phyloP scores from a whole-genome alignment of 2,888 invertebrate genomes.

The Metallyticus violacea region DNA sequence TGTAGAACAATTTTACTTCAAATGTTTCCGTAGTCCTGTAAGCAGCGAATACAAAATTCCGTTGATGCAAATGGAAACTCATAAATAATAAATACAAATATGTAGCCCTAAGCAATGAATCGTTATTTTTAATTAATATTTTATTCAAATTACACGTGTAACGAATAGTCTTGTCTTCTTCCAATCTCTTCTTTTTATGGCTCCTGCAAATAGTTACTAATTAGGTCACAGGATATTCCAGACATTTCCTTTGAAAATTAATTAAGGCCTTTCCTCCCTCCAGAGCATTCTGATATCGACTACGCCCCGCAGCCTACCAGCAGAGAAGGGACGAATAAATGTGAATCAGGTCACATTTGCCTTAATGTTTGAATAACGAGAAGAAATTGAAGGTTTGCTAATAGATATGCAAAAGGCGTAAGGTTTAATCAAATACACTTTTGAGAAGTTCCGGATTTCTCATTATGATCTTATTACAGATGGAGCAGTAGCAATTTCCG shows the following conservation, averaged over 20 bases:
- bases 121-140: background rate
- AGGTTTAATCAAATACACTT: too few species aligned
- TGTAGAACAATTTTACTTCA: too few species aligned
- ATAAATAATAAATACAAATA: background rate
- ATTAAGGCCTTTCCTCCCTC: background rate
- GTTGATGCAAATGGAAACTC: too few species aligned
- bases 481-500: too few species aligned
- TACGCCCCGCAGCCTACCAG: too few species aligned
- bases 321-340: background rate
- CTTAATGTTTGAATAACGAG: background rate
- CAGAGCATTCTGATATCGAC: background rate
- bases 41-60: too few species aligned
- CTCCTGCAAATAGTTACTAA: background rate
- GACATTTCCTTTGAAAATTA: background rate
- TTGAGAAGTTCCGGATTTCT: too few species aligned
- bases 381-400: background rate
- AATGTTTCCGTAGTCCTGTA: too few species aligned
- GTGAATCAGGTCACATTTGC: background rate
- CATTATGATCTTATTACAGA: too few species aligned
- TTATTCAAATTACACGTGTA: background rate
- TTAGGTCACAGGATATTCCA: background rate
- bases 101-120: too few species aligned
- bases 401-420: background rate
- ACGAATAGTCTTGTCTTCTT: background rate
- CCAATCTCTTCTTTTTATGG: background rate